Conservation (phyloP, 2,888 invertebrate genomes). For the Hirtodrosophila confusa region DNA sequence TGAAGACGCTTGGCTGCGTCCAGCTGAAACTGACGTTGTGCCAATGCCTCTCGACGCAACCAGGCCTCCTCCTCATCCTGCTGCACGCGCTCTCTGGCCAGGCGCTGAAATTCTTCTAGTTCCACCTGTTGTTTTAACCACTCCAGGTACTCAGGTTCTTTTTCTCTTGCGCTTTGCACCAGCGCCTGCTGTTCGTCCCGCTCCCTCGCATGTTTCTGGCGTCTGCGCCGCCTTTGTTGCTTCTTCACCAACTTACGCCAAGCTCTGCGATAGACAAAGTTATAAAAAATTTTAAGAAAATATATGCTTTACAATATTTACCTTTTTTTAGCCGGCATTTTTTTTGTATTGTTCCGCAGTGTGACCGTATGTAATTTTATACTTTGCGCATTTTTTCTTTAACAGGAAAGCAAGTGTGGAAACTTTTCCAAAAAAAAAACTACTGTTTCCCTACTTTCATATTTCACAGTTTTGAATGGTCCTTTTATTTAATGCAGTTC, state of each 20-base stretch:
- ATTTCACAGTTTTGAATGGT: no score
- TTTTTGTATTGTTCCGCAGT: constrained; percentile 7
- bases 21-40: constrained; percentile 87
- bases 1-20: constrained; percentile 86
- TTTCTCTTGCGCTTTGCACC: constrained; percentile 8
- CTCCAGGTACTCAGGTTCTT: constrained; percentile 38
- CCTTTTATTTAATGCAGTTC: no score
- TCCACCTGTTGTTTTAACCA: constrained; percentile 85
- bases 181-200: constrained; percentile 85
- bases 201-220: constrained; percentile 86
- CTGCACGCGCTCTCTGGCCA: constrained; percentile 86
- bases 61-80: constrained; percentile 88
- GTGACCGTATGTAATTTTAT: no score
- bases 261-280: constrained; percentile 82
- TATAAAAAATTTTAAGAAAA: neutral
- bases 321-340: constrained; percentile 43
- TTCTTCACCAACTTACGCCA: constrained; percentile 91
- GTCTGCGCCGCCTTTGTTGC: constrained; percentile 88
- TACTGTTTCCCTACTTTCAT: no score
- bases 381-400: no score
- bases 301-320: constrained; percentile 11
- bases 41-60: constrained; percentile 88
- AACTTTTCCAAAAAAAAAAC: no score
- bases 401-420: no score
- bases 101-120: constrained; percentile 85